Conservation (phyloP, 2,113 vertebrate species). For the Tragelaphus scriptus region DNA sequence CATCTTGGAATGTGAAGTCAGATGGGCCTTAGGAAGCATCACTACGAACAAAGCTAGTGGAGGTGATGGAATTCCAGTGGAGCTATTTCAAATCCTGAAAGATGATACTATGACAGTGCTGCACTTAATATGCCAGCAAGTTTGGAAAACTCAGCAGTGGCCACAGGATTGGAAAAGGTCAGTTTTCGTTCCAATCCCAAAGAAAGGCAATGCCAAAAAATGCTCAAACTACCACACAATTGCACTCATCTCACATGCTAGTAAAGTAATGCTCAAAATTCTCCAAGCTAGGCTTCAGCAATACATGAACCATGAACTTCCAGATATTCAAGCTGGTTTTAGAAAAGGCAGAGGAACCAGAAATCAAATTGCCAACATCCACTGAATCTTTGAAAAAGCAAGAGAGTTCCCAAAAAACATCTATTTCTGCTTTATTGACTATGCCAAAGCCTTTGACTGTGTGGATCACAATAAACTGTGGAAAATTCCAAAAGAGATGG, state of each 20-base stretch:
- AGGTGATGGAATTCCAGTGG: not conserved
- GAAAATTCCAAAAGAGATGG: no score
- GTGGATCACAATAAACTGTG: no score
- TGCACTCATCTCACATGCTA: not conserved
- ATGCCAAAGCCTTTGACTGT: no score
- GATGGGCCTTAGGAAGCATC: not conserved
- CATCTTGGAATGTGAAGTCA: not conserved
- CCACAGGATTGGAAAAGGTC: not conserved
- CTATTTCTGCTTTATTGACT: no score
- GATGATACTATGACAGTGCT: not conserved
- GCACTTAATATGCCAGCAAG: not conserved
- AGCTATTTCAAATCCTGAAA: not conserved
- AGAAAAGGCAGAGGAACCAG: no score
- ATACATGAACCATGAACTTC: not conserved
- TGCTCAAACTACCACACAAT: not conserved
- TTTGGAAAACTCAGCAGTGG: not conserved
- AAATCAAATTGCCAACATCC: no score
- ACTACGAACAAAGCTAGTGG: not conserved
- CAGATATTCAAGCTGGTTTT: no score
- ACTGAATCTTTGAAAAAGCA: no score
- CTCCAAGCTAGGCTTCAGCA: not conserved
- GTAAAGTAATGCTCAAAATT: not conserved
- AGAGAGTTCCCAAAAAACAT: no score
- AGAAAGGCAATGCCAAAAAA: not conserved
- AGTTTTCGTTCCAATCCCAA: not conserved